Base-by-base conservation (phyloP, 30 jellyfish, hydroid and myxozoan genomes). In the Chironex yamaguchii region DNA sequence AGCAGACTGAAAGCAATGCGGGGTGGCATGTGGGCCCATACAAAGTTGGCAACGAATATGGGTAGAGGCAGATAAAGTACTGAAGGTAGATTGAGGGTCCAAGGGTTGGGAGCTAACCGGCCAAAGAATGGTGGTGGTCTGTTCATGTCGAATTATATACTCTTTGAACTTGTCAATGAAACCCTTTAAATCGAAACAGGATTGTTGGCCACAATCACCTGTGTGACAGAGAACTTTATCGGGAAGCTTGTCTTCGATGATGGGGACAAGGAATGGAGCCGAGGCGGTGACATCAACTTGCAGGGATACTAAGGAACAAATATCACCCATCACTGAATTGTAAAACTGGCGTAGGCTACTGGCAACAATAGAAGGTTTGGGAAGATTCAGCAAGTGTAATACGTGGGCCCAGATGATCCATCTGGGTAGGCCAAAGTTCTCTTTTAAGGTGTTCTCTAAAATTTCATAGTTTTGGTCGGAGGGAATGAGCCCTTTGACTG, bases 391-490 rank as follows among this genome's bases (percentile, higher is more conserved):
- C 23, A 71, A 21, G 58, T 26, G 42, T 21, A 6, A 20, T 2
- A 71, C 85, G 76, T 71, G 85, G 34, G 85, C 85, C 4, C 85
- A 51, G 72, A 71, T 71, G 36, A 71, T 71, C n/a, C 85, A 71
- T 26, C 85, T 2, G 29, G 85, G 85, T 25, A 25, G 78, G 1
- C 89, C 79, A 35, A 76, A 76, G 32, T 76, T 76, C 29, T 76
- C 89, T 31, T 76, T 52, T 13, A 76, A 3, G 0, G 79, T 76
- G 6, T 53, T 63, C 23, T 49, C 84, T 14, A 80, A 36, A 29
- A 80, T 35, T 1, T 28, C 31, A 49, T 64, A 63, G 84, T 80
- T 80, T 62, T 3, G 82, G 6, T 77, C 82, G 32, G 89, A 77
- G 21, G 83, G 91, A 42, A 64, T 80, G 4, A 80, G 34, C 13